phyloP scores from a whole-genome alignment of 2,888 invertebrate species.

The Drosophila ezoana region DNA sequence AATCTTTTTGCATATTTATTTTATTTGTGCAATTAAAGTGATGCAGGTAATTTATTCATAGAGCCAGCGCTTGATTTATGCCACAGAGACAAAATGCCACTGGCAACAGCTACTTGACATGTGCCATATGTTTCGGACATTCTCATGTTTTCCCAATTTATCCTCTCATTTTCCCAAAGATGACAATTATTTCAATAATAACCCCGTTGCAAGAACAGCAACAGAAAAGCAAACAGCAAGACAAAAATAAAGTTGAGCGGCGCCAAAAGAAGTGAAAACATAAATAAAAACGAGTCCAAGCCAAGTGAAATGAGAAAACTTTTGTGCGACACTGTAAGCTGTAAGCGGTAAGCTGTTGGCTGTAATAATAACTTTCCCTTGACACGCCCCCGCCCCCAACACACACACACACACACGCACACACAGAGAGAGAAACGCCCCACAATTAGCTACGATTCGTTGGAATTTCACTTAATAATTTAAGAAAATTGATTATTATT shows the following conservation, averaged over 20 bases:
- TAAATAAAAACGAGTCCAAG: slow-evolving; percentile 34
- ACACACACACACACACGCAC: too few relatives aligned
- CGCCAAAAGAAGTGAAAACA: slow-evolving; percentile 24
- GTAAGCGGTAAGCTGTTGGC: slow-evolving; percentile 38
- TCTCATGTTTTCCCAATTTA: slow-evolving; percentile 2
- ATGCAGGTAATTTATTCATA: slow-evolving; percentile 48
- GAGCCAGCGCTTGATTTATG: slow-evolving; percentile 45
- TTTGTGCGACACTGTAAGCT: slow-evolving; percentile 37
- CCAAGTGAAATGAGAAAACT: slow-evolving; percentile 62
- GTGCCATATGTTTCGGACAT: slow-evolving; percentile 34
- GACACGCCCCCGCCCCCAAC: slow-evolving; percentile 10
- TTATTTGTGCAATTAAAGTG: slow-evolving; percentile 51
- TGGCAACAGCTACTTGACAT: slow-evolving; percentile 30
- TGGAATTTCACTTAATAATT: slow-evolving; percentile 67
- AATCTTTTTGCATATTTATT: slow-evolving; percentile 4
- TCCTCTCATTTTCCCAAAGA: slow-evolving; percentile 26
- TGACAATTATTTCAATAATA: slow-evolving; percentile 70
- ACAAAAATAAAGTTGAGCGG: slow-evolving; percentile 44
- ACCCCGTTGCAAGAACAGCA: slow-evolving; percentile 1
- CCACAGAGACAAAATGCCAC: slow-evolving; percentile 24
- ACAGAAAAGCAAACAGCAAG: slow-evolving; percentile 31
- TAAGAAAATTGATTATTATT: slow-evolving; percentile 79
- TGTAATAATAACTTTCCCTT: slow-evolving; percentile 44
- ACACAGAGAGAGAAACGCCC: slow-evolving; percentile 23
- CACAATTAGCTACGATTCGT: slow-evolving; percentile 63